A percentile compares a stretch with the other conserved stretches of the same genome.
Evolutionary conservation across 1,140 invertebrate genomes (phyloP).

Genomic region (Pseudomyrmex cubaensis): DNA sequence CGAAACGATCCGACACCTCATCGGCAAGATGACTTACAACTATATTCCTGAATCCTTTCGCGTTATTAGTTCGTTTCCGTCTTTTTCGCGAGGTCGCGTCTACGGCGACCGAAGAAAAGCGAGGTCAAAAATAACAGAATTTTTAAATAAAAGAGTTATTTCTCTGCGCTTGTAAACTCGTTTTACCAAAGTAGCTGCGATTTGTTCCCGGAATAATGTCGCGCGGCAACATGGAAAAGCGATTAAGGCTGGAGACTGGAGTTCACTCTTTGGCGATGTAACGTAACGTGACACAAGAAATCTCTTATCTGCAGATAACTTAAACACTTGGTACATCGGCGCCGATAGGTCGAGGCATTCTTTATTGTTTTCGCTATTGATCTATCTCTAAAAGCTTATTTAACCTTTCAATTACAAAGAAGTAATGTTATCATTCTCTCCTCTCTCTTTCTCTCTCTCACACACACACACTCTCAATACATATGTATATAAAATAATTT

Average conservation of each 20-base stretch:
- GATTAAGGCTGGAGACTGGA: conserved; percentile 46
- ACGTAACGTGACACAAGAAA: conserved; percentile 49
- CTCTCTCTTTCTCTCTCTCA: too few species aligned
- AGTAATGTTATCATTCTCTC: background rate
- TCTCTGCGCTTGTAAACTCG: conserved; percentile 34
- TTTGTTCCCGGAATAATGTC: conserved; percentile 53
- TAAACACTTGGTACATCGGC: conserved; percentile 5
- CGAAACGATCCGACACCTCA: conserved; percentile 60
- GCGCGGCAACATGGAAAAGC: conserved; percentile 48
- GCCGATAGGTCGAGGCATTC: background rate
- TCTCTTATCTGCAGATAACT: conserved; percentile 39
- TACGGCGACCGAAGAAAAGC: background rate
- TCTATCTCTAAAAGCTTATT: background rate
- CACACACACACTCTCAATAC: too few species aligned
- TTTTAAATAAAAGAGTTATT: conserved; percentile 48
- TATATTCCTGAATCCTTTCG: conserved; percentile 38
- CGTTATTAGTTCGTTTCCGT: background rate
- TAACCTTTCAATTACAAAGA: background rate
- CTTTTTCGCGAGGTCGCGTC: background rate
- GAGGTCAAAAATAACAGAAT: conserved; percentile 23
- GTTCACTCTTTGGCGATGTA: conserved; percentile 50
- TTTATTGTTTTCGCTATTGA: conserved; percentile 3
- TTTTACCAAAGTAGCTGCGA: conserved; percentile 48
- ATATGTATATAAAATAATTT: too few species aligned
- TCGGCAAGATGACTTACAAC: conserved; percentile 57